Base-by-base conservation (phyloP, 2,113 vertebrate genomes). In the Calidris pugnax region DNA sequence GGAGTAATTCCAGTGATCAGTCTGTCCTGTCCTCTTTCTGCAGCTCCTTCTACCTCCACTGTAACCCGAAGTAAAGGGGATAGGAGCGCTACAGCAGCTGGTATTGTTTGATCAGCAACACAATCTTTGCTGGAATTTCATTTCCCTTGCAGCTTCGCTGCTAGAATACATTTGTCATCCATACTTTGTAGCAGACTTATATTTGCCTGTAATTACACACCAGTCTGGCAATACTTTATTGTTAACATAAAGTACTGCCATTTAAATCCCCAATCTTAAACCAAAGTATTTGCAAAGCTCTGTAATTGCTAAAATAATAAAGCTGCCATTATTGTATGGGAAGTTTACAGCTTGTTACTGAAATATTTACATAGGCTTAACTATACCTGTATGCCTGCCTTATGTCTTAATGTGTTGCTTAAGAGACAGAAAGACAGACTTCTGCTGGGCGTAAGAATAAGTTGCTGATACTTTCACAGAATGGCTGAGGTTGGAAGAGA, bases 121-220 rank as follows among this genome's bases (percentile, higher is more conserved):
- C 80, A 72, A 35, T 92, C 89, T 91, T 95, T 77, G 80, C 67
- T 82, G 89, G 91, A 91, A 94, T 95, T 94, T 95, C 76, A 91
- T 95, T 91, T 97, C 66, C 95, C 89, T 95, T 79, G 69, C 90
- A 97, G 95, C 64, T 57, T 82, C 3, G 5, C 85, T 96, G n/a
- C 93, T 51, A 45, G 83, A 90, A 94, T 92, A 66, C 80, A 93
- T 94, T 95, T 96, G 86, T 96, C 96, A 95, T 78, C 94, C 53
- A 76, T 89, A 92, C 64, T 92, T 95, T 57, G 94, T 90, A 75
- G 90, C 90, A 95, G 83, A 66, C 80, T 94, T 93, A 17, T 64
- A 90, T 96, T 95, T 94, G 89, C 92, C 85, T 91, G 71, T 93
- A 94, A 97, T 97, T 93, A 97, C 94, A 93, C 15, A 94, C 66